phyloP scores from a whole-genome alignment of 2,888 invertebrate species.

The Capitulum mitella region DNA sequence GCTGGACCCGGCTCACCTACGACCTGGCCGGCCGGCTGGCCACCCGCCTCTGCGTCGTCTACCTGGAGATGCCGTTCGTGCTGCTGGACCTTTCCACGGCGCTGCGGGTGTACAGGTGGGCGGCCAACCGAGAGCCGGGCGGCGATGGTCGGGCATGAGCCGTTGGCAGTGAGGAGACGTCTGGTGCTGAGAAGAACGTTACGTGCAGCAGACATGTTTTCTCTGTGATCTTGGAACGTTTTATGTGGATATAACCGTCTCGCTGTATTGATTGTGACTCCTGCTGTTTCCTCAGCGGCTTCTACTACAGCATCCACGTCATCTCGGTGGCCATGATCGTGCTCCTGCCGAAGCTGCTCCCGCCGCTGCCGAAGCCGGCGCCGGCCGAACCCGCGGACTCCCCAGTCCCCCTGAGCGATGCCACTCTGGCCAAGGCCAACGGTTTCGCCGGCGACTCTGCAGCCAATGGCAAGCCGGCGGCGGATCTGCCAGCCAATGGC shows the following conservation, averaged over 20 bases:
- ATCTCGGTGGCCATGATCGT: conserved; percentile 43
- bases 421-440: no score
- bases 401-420: no score
- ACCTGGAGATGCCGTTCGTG: conserved; percentile 85
- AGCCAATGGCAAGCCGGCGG: no score
- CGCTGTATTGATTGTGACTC: neutral
- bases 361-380: conserved; percentile 31
- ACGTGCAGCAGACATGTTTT: neutral
- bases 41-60: conserved; percentile 77
- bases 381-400: no score
- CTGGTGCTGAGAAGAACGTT: no score
- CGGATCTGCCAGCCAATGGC: no score
- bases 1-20: conserved; percentile 61
- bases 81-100: conserved; percentile 74
- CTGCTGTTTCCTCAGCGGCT: conserved; percentile 41
- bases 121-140: no score
- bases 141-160: neutral
- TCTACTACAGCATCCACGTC: conserved; percentile 47
- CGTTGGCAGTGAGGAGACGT: no score
- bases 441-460: no score
- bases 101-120: no score
- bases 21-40: conserved; percentile 71
- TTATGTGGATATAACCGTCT: neutral
- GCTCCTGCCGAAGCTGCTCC: conserved; percentile 41
- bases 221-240: no score